phyloP scores from a whole-genome alignment of 2,797 vertebrate species.

The Acomys russatus region DNA sequence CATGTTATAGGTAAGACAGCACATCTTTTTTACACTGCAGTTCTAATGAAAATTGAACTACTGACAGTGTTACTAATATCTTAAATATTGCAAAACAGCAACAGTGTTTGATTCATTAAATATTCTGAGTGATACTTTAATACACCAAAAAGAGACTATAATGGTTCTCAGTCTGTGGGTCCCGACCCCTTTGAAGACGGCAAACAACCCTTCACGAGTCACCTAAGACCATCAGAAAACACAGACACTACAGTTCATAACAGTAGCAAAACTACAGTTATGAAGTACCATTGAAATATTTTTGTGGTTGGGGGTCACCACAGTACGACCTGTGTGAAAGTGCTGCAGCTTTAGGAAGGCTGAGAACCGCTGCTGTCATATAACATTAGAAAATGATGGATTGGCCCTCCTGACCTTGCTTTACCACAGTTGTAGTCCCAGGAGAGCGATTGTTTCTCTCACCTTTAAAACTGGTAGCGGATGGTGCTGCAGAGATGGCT shows the following conservation, averaged over 20 bases:
- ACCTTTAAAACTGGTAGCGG: background rate
- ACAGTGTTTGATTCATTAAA: background rate
- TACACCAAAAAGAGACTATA: background rate
- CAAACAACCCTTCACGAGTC: background rate
- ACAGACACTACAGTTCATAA: background rate
- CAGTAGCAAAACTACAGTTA: background rate
- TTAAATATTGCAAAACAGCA: background rate
- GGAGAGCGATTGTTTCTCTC: background rate
- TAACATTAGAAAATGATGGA: slow-evolving; percentile 12
- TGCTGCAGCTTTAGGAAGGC: background rate
- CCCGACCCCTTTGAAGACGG: background rate
- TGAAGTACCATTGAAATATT: background rate
- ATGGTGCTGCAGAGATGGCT: background rate
- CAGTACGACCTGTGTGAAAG: background rate
- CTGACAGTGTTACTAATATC: background rate
- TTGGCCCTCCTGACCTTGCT: background rate
- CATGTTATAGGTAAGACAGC: background rate
- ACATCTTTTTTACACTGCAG: slow-evolving; percentile 48
- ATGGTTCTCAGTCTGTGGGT: background rate
- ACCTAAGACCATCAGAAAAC: background rate
- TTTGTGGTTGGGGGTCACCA: background rate
- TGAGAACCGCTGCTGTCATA: background rate
- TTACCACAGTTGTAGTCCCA: background rate
- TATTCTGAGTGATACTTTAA: slow-evolving; percentile 41
- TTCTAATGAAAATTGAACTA: slow-evolving; percentile 47